phyloP scores from a whole-genome alignment of 2,113 vertebrate genomes.

The Oceanites oceanicus region DNA sequence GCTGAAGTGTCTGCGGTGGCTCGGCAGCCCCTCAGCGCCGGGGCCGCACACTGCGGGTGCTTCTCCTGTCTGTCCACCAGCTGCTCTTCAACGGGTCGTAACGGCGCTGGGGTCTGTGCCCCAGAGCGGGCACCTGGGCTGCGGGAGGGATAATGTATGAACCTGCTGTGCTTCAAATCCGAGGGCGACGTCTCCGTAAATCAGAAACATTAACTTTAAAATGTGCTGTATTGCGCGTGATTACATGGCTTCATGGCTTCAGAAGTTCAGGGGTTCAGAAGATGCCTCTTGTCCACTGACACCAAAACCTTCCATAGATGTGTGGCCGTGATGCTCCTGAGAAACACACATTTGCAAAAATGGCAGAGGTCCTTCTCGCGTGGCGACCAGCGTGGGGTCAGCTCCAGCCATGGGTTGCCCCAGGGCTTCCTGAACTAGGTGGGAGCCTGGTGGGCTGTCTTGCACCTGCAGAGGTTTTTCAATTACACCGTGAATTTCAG shows the following conservation, averaged over 20 bases:
- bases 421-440: neutral
- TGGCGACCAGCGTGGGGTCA: fast-evolving
- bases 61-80: neutral
- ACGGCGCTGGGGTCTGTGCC: neutral
- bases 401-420: neutral
- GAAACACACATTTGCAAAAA: fast-evolving
- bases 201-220: neutral
- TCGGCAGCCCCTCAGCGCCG: neutral
- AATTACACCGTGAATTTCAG: neutral
- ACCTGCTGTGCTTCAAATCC: neutral
- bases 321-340: neutral
- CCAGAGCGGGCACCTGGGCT: neutral
- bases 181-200: fast-evolving
- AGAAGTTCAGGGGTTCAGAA: neutral
- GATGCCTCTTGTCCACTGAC: neutral
- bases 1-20: neutral
- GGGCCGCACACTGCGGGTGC: neutral
- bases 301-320: neutral
- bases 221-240: neutral
- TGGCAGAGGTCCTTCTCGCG: neutral
- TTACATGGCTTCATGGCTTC: neutral
- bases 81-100: neutral
- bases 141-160: neutral
- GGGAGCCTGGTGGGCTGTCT: neutral
- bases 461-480: neutral